Base-by-base conservation (phyloP, 2,888 invertebrate genomes). In the Eupsilia transversa region DNA sequence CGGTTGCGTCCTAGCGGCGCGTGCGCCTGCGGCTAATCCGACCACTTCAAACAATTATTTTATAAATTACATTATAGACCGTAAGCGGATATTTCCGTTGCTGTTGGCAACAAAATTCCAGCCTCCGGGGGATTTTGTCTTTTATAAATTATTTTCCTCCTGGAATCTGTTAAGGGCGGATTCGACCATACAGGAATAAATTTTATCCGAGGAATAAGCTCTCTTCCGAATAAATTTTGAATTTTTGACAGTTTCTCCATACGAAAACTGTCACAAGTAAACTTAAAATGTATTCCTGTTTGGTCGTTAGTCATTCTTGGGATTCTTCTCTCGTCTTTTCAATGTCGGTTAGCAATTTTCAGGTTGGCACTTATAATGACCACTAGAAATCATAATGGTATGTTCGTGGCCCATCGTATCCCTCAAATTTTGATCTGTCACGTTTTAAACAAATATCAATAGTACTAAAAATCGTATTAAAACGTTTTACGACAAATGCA, bases 1-100 rank as follows among this genome's bases (percentile, higher is more conserved):
- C 68, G 71, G 80, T 83, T 87, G 68, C 77, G 82, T 72, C 68
- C 76, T 68, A 82, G 35, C 64, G 77, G 72, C 59, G 63, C 65
- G 61, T 65, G 35, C 72, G 82, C 80, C 61, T 73, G 61, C 73
- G 41, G 70, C 56, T 72, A 68, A 82, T 72, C 60, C 60, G 54
- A 61, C 52, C 57, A 30, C 33, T 49, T 67, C 59, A 59, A 76
- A 75, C 30, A 56, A 77, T 66, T 27, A 30, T 35, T 46, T 49
- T 63, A 33, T 23, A 65, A 17, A 65, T 52, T 30, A 63, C 69
- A 69, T 49, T 61, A 64, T 56, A 46, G 23, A 27, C 38, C 12
- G 56, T 63, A 67, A 76, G 33, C 59, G 35, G 12, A 65, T 30
- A 69, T 35, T 57, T 63, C 49, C 38, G 12, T 75, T 61, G 60